phyloP scores from a whole-genome alignment of 2,888 invertebrate genomes.

The Protophormia terraenovae region DNA sequence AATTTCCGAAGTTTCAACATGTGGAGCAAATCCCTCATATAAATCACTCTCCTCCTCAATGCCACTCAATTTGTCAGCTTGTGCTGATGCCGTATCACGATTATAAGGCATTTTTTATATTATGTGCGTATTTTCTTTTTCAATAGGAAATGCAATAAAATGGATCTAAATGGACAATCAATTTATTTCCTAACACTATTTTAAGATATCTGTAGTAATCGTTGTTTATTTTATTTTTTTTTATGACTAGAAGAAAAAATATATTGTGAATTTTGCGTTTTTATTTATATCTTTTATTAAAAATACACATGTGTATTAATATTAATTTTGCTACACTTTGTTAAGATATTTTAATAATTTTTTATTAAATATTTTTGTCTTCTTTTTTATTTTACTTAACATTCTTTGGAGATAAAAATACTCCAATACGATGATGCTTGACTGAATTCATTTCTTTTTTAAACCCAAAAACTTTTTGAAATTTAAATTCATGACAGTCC shows the following conservation, averaged over 20 bases:
- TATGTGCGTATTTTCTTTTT: not conserved
- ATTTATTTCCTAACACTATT: too few species aligned
- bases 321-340: conserved; percentile 9
- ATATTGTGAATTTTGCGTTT: conserved; percentile 43
- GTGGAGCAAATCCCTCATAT: conserved; percentile 90
- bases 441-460: conserved; percentile 79
- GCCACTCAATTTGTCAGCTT: conserved; percentile 87
- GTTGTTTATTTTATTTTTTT: conserved; percentile 50
- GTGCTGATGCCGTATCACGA: conserved; percentile 79
- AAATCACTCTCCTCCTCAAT: conserved; percentile 89
- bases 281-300: too few species aligned
- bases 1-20: conserved; percentile 91
- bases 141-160: not conserved
- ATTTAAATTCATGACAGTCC: conserved; percentile 75
- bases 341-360: conserved; percentile 8
- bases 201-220: conserved; percentile 17
- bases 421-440: conserved; percentile 81
- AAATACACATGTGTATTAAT: not conserved
- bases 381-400: conserved; percentile 52
- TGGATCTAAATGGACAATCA: not conserved
- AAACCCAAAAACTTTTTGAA: conserved; percentile 16
- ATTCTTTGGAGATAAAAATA: conserved; percentile 81
- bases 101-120: conserved; percentile 77
- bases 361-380: conserved; percentile 26
- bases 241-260: conserved; percentile 74